Percentiles rank a stretch among this genome's conserved stretches.
phyloP scores from a whole-genome alignment of 2,888 invertebrate species.

The Cantharis rustica region DNA sequence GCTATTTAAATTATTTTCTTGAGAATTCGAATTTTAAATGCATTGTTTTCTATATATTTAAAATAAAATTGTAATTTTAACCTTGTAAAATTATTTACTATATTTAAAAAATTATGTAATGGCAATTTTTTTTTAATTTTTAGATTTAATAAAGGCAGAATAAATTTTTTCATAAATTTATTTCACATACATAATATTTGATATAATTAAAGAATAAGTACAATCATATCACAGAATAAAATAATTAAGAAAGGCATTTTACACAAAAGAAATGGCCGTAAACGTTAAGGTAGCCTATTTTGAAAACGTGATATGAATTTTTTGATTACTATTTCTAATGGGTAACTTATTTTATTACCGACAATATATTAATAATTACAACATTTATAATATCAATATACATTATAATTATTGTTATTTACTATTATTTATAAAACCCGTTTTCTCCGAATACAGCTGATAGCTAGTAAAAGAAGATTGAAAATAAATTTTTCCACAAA shows the following conservation, averaged over 20 bases:
- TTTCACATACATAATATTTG: conserved; percentile 20
- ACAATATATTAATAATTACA: conserved; percentile 10
- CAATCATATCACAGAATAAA: conserved; percentile 41
- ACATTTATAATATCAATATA: conserved; percentile 17
- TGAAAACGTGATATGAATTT: conserved; percentile 4
- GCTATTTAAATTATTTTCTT: background rate
- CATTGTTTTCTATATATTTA: background rate
- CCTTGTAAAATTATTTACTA: background rate
- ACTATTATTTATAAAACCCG: conserved; percentile 27
- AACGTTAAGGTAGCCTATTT: conserved; percentile 13
- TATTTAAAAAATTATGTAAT: background rate
- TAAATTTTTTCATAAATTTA: conserved; percentile 23
- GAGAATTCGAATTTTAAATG: background rate
- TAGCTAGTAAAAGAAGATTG: conserved; percentile 17
- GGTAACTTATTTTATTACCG: conserved; percentile 6
- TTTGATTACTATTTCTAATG: conserved; percentile 1
- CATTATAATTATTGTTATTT: conserved; percentile 7
- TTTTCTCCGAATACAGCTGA: conserved; percentile 34
- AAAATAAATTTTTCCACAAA: conserved; percentile 1
- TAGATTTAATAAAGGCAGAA: background rate
- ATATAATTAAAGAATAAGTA: conserved; percentile 34
- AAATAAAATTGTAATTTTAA: background rate
- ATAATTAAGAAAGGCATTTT: conserved; percentile 39
- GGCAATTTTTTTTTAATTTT: background rate
- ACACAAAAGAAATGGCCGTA: conserved; percentile 30